A percentile compares a stretch with the other conserved stretches of the same genome.
Evolutionary conservation across 2,888 invertebrate species (phyloP).

Genomic region (Drosophila fungiperda): DNA sequence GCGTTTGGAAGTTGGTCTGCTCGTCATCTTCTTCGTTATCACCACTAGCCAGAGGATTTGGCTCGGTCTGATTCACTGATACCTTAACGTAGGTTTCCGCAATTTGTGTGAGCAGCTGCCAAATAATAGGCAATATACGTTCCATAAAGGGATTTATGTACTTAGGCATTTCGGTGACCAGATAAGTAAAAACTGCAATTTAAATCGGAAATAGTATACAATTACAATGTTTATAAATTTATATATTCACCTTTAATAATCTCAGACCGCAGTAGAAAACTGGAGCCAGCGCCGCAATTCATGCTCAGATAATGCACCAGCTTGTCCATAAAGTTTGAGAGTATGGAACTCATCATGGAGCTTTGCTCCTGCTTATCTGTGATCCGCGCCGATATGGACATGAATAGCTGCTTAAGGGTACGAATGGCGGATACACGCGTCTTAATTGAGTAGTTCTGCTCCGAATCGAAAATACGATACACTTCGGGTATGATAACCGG

Average conservation of each 20-base stretch:
- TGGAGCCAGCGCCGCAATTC: constrained; percentile 86
- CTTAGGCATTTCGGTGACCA: constrained; percentile 88
- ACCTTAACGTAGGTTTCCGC: constrained; percentile 88
- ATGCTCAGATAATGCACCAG: constrained; percentile 87
- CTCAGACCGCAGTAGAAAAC: constrained; percentile 88
- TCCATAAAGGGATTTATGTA: constrained; percentile 87
- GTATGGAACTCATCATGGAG: constrained; percentile 88
- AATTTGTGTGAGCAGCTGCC: constrained; percentile 89
- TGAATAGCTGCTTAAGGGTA: constrained; percentile 88
- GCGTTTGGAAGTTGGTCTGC: constrained; percentile 87
- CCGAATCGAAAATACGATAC: constrained; percentile 88
- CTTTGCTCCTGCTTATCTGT: constrained; percentile 86
- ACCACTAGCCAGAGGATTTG: constrained; percentile 86
- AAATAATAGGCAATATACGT: constrained; percentile 88
- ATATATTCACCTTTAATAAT: constrained; percentile 86
- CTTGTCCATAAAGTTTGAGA: constrained; percentile 89
- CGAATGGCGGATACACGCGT: constrained; percentile 89
- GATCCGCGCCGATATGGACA: constrained; percentile 82
- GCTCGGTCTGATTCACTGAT: constrained; percentile 87
- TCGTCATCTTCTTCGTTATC: constrained; percentile 88
- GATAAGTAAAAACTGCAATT: constrained; percentile 85
- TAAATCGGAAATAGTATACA: background rate
- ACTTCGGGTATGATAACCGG: constrained; percentile 90
- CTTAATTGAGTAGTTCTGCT: constrained; percentile 86
- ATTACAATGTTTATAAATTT: background rate